These are phyloP conservation scores for Gallinago paraguaiae DNA, from an alignment of 2,113 vertebrate genomes.

Conservation along the genomic window DNA sequence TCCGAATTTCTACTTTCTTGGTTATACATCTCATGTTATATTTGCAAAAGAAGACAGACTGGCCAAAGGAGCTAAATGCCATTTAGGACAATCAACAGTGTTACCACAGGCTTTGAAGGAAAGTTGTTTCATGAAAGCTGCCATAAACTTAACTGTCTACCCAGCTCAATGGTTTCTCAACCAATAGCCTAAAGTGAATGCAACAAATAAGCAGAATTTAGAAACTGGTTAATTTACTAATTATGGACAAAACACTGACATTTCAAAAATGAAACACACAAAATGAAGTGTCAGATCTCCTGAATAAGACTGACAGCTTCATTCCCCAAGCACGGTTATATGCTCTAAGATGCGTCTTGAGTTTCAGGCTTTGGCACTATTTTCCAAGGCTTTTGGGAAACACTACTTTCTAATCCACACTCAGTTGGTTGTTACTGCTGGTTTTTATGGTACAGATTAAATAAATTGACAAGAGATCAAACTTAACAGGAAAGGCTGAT, in stretches of 20 bases:
- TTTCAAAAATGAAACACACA: background rate
- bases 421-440: background rate
- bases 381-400: background rate
- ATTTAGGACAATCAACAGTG: background rate
- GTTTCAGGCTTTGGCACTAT: background rate
- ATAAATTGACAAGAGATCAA: background rate
- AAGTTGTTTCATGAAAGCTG: background rate
- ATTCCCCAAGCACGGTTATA: background rate
- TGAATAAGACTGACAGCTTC: background rate
- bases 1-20: background rate
- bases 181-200: background rate
- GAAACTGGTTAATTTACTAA: background rate
- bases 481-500: background rate
- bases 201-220: background rate
- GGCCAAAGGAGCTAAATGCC: background rate
- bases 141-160: background rate
- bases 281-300: slow-evolving; percentile 20
- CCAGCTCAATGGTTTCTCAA: background rate
- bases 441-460: background rate
- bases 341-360: background rate
- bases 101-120: background rate
- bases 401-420: background rate
- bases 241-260: background rate
- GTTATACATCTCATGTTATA: background rate
- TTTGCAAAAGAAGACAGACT: background rate